A percentile compares a stretch with the other conserved stretches of the same genome.
Evolutionary conservation across 2,888 invertebrate genomes (phyloP).

Genomic region (Aricia artaxerxes): DNA sequence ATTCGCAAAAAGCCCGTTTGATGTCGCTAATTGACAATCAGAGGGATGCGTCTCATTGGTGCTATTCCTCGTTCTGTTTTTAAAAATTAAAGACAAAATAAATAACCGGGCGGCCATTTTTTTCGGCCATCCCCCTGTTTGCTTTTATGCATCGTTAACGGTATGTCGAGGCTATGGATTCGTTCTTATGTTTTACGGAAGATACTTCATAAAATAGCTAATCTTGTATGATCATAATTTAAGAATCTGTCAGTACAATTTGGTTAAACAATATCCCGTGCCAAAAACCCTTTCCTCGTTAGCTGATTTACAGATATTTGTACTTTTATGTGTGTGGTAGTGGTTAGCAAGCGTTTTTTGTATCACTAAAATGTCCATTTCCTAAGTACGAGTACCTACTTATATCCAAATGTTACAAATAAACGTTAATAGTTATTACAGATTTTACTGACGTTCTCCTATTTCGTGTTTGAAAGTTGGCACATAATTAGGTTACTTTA

Average conservation of each 20-base stretch:
- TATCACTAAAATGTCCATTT: too few relatives aligned
- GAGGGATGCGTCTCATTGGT: conserved; percentile 78
- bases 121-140: conserved; percentile 37
- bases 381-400: too few relatives aligned
- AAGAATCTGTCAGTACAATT: too few relatives aligned
- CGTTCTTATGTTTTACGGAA: not conserved
- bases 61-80: conserved; percentile 72
- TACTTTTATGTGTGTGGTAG: too few relatives aligned
- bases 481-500: not conserved
- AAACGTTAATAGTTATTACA: too few relatives aligned
- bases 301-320: too few relatives aligned
- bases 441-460: not conserved
- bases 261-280: too few relatives aligned
- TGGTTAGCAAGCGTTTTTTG: too few relatives aligned
- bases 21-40: conserved; percentile 81
- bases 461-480: not conserved
- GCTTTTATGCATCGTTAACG: conserved; percentile 34
- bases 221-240: too few relatives aligned
- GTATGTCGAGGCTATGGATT: conserved; percentile 11
- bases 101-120: conserved; percentile 66
- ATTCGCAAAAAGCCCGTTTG: conserved; percentile 81
- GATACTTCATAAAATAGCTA: too few relatives aligned
- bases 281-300: too few relatives aligned
- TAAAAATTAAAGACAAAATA: conserved; percentile 78
- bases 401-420: too few relatives aligned